phyloP scores from a whole-genome alignment of 2,797 vertebrate genomes.

The Spinus olivaceus region DNA sequence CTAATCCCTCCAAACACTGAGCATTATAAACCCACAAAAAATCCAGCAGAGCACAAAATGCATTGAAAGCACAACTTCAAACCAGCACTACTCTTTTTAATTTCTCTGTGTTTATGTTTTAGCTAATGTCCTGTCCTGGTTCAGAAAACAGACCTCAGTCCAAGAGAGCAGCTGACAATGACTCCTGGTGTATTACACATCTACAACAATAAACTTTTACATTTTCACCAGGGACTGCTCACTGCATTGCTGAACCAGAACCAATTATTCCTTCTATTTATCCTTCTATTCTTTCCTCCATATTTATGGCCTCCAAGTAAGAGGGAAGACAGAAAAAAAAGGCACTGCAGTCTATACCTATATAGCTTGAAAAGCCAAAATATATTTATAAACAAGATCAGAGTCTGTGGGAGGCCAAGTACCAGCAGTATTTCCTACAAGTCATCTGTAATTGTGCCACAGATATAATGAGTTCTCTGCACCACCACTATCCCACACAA shows the following conservation, averaged over 20 bases:
- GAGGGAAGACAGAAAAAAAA: background rate
- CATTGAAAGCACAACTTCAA: background rate
- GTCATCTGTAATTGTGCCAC: slow-evolving; percentile 40
- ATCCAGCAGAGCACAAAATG: background rate
- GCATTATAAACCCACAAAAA: background rate
- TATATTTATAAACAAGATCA: background rate
- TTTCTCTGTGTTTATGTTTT: slow-evolving; percentile 37
- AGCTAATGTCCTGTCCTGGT: slow-evolving; percentile 37
- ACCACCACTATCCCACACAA: slow-evolving; percentile 36
- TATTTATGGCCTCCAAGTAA: slow-evolving; percentile 18
- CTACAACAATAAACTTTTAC: slow-evolving; percentile 6
- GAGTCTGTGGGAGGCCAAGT: background rate
- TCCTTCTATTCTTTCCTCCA: background rate
- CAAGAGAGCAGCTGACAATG: slow-evolving; percentile 33
- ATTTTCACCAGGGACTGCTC: background rate
- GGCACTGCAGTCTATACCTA: background rate
- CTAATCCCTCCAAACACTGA: background rate
- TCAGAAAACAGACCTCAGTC: slow-evolving; percentile 27
- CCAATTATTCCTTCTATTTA: slow-evolving; percentile 7
- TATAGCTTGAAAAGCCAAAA: background rate
- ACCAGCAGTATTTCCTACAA: slow-evolving; percentile 42
- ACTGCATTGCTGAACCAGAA: background rate
- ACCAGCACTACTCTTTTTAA: background rate
- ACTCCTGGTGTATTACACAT: slow-evolving; percentile 36
- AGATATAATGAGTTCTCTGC: slow-evolving; percentile 53